Evolutionary conservation across 2,113 vertebrate species (phyloP), one percentile per base, ranked within the genome.

Genomic region (Megaceryle torquata): DNA sequence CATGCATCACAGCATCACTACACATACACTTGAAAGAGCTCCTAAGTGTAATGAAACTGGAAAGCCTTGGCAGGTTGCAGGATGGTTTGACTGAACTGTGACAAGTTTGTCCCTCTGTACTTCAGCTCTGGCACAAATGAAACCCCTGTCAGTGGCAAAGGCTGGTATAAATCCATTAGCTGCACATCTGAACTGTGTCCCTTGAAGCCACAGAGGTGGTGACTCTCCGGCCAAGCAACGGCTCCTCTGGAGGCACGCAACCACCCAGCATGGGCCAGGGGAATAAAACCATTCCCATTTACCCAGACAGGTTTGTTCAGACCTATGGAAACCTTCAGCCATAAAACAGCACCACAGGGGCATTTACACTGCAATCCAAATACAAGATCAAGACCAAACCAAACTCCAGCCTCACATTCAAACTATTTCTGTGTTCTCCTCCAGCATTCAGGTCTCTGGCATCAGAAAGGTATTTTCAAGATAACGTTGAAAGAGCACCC

Each of bases 341-440:
- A 43, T 71, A 88, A 78, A 83, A n/a, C 80, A 75, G 46, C 82
- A 83, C 15, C 65, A 65, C 12, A 20, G 48, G 25, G 28, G 68
- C 76, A 91, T 67, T 86, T 68, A 91, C 39, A 64, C 26, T 64
- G 56, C 61, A 83, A 65, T 48, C 71, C 37, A 70, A 88, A 82
- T 39, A 26, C 41, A 29, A 82, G 78, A 93, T 86, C 89, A 95
- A 87, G 89, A 79, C 57, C 25, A 96, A 94, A 67, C 65, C 11
- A 25, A 91, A 77, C 63, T 64, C 70, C 65, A 91, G 37, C 65
- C 56, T 61, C 24, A 13, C 65, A 84, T 63, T 54, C 63, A 83
- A 75, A 71, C 11, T 71, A 10, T 53, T 78, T 29, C 48, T 28
- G 50, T 20, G 17, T 61, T 71, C 60, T 64, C 70, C 64, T 74